Base-by-base conservation (phyloP, 2,113 vertebrate genomes). In the Hyla sarda region DNA sequence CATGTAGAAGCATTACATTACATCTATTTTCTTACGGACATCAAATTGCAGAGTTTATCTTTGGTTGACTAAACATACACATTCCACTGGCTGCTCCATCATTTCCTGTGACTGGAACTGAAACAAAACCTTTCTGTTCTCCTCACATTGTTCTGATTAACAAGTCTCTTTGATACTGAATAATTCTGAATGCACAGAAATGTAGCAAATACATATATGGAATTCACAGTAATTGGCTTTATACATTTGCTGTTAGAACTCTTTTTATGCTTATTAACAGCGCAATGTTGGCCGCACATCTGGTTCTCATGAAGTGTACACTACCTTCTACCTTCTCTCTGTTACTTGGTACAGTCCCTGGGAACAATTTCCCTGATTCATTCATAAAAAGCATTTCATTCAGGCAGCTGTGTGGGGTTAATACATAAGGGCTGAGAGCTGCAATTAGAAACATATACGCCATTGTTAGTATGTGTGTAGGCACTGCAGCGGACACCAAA, bases 31-130 rank as follows among this genome's bases (percentile, higher is more conserved):
- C 78, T 81, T 83, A 58, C 77, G 52, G 47, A 19, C 62, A 48
- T 84, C 58, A 88, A 65, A 45, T 87, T 87, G 60, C 67, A 74
- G 81, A 73, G 56, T 87, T 88, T 67, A 88, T 67, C 69, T 87
- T 88, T 88, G 30, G 78, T 37, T 85, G 86, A 89, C 45, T 88
- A 82, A 82, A 72, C 69, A 79, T 62, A 81, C 10, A 19, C 84
- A 82, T 82, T 90, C 72, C 52, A 84, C 73, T 82, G 81, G 67
- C 41, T 77, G 11, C 87, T 67, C 78, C 37, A 88, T 89, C 25
- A 47, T 86, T 90, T 89, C 83, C 87, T 91, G 62, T 74, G 89
- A 89, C 89, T 80, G 88, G 82, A 90, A 84, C 74, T 85, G 90
- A 86, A 90, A 88, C 65, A 90, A 84, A 78, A 73, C 37, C 76